Conservation (phyloP, 2,888 invertebrate species). For the Lottia scabra region DNA sequence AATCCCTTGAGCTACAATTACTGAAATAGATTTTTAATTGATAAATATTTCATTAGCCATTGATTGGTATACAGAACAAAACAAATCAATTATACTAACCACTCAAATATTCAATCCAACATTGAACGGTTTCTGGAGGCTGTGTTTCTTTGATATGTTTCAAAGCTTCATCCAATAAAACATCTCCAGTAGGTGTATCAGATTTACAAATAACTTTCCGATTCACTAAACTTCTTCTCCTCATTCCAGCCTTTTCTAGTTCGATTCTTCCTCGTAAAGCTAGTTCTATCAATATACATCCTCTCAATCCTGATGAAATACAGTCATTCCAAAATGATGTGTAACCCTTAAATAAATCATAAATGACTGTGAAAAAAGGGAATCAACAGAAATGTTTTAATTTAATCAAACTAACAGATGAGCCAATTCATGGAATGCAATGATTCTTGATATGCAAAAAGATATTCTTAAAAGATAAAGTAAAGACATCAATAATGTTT, state of each 20-base stretch:
- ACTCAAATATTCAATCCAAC: constrained; percentile 99
- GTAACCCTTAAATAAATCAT: constrained; percentile 61
- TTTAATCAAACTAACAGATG: too few relatives aligned
- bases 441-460: too few relatives aligned
- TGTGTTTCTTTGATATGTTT: constrained; percentile 99
- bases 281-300: constrained; percentile 97
- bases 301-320: constrained; percentile 97
- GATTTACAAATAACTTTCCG: constrained; percentile 81
- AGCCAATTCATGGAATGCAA: too few relatives aligned
- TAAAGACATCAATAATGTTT: too few relatives aligned
- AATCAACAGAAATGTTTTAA: too few relatives aligned
- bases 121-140: constrained; percentile 96
- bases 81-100: constrained; percentile 74
- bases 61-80: too few relatives aligned
- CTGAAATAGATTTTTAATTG: too few relatives aligned
- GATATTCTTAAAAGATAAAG: too few relatives aligned
- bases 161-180: constrained; percentile 86
- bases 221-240: constrained; percentile 85
- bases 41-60: too few relatives aligned
- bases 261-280: constrained; percentile 94
- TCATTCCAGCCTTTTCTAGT: constrained; percentile 96
- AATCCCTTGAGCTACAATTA: too few relatives aligned
- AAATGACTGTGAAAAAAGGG: neutral
- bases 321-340: constrained; percentile 99
- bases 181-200: constrained; percentile 97